Percentiles rank a stretch among this genome's conserved stretches.
Evolutionary conservation across 2,113 vertebrate species (phyloP).

Genomic region (Equus quagga): DNA sequence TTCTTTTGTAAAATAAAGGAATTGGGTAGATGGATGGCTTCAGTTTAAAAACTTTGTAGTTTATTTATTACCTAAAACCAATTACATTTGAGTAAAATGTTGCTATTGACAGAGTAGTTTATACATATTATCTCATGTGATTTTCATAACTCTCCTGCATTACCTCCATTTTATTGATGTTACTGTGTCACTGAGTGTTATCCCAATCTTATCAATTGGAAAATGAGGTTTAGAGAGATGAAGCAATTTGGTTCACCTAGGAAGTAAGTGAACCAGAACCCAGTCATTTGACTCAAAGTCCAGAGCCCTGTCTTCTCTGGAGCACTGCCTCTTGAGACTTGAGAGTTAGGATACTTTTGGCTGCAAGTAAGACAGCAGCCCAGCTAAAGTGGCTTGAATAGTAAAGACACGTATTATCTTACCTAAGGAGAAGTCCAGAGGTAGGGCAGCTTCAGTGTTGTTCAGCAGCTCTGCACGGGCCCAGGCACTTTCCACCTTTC

Average conservation of each 20-base stretch:
- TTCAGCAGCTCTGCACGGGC: not conserved
- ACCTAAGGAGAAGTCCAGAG: not conserved
- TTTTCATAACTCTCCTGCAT: no score
- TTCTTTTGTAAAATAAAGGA: not conserved
- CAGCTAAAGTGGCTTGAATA: not conserved
- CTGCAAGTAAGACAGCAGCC: not conserved
- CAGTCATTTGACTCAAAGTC: not conserved
- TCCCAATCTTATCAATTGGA: not conserved
- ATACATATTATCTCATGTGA: no score
- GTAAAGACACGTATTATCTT: not conserved
- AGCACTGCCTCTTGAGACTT: not conserved
- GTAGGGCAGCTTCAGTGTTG: not conserved
- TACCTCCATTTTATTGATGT: not conserved
- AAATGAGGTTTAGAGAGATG: not conserved
- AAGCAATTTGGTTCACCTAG: not conserved
- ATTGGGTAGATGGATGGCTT: not conserved
- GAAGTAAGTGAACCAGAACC: not conserved
- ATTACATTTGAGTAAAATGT: not conserved
- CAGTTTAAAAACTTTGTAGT: not conserved
- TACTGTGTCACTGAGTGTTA: not conserved
- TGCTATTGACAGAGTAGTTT: not conserved
- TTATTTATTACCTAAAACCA: conserved; percentile 19
- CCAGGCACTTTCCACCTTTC: not conserved
- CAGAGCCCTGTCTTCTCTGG: not conserved
- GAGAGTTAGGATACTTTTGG: not conserved